Evolutionary conservation across 2,797 vertebrate species (phyloP), one percentile per base, ranked within the genome.

Genomic region (Phrynocephalus guinanensis): DNA sequence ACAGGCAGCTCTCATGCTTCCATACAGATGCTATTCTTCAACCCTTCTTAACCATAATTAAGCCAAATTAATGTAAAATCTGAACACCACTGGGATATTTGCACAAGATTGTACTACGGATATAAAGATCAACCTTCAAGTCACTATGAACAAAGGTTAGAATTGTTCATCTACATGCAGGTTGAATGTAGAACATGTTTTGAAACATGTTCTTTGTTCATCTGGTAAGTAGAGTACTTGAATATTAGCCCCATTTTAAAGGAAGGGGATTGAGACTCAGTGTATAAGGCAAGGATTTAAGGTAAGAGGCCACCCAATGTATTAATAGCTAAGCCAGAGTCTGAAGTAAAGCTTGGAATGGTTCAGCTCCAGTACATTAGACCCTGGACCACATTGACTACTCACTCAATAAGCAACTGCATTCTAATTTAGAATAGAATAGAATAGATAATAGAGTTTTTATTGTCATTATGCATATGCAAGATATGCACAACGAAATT

Each of bases 11-110:
- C 60, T 77, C 44, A 87, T 18, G 67, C 44, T 83, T 90, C 70
- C 48, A 80, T 71, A 33, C 26, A 24, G 71, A 73, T 86, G 91
- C 66, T 79, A 88, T 83, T 88, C 90, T 86, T 81, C 80, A 82
- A 52, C 79, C 48, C 77, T 86, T 73, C 30, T 66, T 26, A 88
- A 90, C 89, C 33, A 38, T 24, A 82, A 91, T 91, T 90, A 91
- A 91, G 80, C 33, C 30, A 91, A 94, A 92, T 92, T 90, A 83
- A 89, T 86, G 44, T 82, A 90, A 90, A 93, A 91, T 82, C 84
- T 73, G 93, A 91, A 93, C 72, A 56, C 75, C 87, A 88, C n/a
- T 82, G 83, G 30, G 86, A 11, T 86, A 91, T 80, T 91, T 92
- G 83, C 83, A 91, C 71, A 76, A 88, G 33, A 91, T 89, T 78